Conservation (phyloP, 2,113 vertebrate genomes). For the Bubalus kerabau region DNA sequence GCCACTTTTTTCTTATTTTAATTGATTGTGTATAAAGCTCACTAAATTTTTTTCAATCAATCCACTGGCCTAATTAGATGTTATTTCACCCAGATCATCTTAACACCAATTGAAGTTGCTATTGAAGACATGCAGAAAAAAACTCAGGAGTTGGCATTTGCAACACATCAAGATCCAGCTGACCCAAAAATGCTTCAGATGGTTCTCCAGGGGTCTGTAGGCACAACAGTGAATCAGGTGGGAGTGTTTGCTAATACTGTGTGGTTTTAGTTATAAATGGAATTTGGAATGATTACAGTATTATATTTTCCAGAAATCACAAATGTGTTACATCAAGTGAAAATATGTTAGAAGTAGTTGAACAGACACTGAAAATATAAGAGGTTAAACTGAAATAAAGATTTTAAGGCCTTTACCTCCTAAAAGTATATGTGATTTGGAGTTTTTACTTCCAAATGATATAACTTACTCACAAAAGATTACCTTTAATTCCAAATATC, state of each 20-base stretch:
- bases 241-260: neutral
- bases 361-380: neutral
- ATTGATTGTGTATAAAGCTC: neutral
- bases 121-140: conserved; percentile 99
- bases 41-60: neutral
- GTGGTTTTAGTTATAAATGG: neutral
- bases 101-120: conserved; percentile 98
- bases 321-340: neutral
- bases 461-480: neutral
- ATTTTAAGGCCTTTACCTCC: neutral
- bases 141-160: conserved; percentile 97
- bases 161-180: conserved; percentile 96
- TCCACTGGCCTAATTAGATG: neutral
- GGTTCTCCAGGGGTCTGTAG: conserved; percentile 99
- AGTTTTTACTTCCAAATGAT: neutral
- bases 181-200: conserved; percentile 99
- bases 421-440: neutral
- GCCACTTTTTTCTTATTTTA: neutral
- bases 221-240: conserved; percentile 99
- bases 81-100: conserved; percentile 86
- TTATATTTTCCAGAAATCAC: neutral
- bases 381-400: neutral
- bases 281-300: neutral
- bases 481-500: neutral
- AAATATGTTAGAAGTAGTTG: neutral